A percentile compares a stretch with the other conserved stretches of the same genome.
phyloP scores from a whole-genome alignment of 1,140 invertebrate species.

The Pachypsylla venusta region DNA sequence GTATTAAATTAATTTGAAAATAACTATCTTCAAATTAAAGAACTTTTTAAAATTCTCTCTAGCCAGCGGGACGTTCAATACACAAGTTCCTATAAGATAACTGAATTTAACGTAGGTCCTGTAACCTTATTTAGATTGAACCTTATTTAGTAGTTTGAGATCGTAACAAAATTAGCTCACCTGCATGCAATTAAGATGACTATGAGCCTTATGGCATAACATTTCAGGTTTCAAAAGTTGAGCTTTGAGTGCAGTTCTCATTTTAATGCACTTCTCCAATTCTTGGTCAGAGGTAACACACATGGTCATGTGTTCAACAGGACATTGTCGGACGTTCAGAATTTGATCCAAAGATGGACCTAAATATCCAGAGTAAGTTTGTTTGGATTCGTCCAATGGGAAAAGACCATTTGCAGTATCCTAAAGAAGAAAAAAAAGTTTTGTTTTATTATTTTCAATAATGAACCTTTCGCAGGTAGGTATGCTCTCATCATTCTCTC shows the following conservation, averaged over 20 bases:
- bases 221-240: constrained; percentile 79
- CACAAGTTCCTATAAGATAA: too few relatives aligned
- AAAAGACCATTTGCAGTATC: constrained; percentile 49
- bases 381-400: constrained; percentile 39
- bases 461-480: too few relatives aligned
- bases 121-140: too few relatives aligned
- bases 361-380: constrained; percentile 45
- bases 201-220: constrained; percentile 67
- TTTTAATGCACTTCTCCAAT: constrained; percentile 81
- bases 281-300: constrained; percentile 86
- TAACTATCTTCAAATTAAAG: too few relatives aligned
- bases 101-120: too few relatives aligned
- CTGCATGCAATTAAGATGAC: constrained; percentile 82
- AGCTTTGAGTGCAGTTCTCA: constrained; percentile 81
- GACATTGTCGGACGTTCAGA: constrained; percentile 57
- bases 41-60: too few relatives aligned
- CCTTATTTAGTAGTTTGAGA: too few relatives aligned
- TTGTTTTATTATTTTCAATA: too few relatives aligned
- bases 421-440: constrained; percentile 34
- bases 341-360: constrained; percentile 48
- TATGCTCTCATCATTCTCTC: too few relatives aligned
- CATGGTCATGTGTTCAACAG: constrained; percentile 57
- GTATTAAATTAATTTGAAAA: too few relatives aligned
- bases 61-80: too few relatives aligned
- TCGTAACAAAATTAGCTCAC: too few relatives aligned